These are phyloP conservation scores for Microcebus griseorufus DNA, from an alignment of 2,113 vertebrate species.

Conservation along the genomic window DNA sequence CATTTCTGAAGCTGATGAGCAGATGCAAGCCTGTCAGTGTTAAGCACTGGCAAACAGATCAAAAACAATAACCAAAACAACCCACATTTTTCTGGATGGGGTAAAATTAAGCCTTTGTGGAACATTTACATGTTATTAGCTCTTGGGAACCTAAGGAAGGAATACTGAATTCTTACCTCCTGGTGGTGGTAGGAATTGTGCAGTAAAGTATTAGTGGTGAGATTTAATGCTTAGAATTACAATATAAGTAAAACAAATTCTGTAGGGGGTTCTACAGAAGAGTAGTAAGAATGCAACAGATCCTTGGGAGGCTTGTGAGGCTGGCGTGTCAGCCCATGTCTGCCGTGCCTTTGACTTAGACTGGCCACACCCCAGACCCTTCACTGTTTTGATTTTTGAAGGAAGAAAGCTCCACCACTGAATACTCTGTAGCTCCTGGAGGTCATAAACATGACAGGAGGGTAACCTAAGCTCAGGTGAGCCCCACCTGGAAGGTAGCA, in stretches of 20 bases:
- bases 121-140: background rate
- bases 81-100: background rate
- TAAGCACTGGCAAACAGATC: background rate
- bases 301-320: background rate
- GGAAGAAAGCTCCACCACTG: background rate
- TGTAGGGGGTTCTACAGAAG: background rate
- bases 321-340: background rate
- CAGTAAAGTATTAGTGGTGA: background rate
- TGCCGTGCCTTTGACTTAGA: background rate
- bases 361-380: background rate
- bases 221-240: slow-evolving; percentile 16
- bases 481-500: background rate
- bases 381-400: background rate
- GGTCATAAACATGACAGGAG: background rate
- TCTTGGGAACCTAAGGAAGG: background rate
- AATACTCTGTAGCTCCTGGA: background rate
- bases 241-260: background rate
- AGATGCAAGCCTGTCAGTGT: background rate
- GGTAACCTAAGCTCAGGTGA: background rate
- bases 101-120: background rate
- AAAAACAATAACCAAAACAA: background rate
- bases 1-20: background rate
- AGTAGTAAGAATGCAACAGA: background rate
- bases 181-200: background rate
- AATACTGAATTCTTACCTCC: background rate